These are phyloP conservation scores for Drosophila antonietae DNA, from an alignment of 2,888 invertebrate genomes.

Conservation along the genomic window DNA sequence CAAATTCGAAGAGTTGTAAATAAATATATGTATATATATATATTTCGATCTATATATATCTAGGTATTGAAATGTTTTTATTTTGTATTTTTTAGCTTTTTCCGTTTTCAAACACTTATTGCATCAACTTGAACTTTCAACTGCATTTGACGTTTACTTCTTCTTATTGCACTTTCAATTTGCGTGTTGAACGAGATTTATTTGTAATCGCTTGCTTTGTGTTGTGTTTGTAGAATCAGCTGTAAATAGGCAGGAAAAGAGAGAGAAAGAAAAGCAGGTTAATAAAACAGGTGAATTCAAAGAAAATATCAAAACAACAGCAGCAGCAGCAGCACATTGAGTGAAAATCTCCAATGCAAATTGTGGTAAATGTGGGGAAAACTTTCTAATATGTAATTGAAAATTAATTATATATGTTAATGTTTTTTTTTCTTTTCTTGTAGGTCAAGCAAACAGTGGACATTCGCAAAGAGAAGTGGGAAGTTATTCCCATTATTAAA, in stretches of 20 bases:
- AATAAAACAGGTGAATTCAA: constrained; percentile 34
- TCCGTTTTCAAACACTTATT: constrained; percentile 53
- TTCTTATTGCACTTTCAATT: constrained; percentile 69
- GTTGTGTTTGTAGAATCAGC: constrained; percentile 59
- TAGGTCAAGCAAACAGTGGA: not conserved
- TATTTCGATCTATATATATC: constrained; percentile 4
- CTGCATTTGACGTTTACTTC: constrained; percentile 35
- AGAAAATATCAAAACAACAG: constrained; percentile 10
- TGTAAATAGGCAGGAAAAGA: constrained; percentile 49
- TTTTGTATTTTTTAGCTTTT: constrained; percentile 11
- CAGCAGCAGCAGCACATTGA: constrained; percentile 1
- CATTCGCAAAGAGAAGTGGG: not conserved
- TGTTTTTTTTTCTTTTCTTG: not conserved
- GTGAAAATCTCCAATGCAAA: constrained; percentile 31
- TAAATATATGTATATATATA: constrained; percentile 1
- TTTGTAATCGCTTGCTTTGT: constrained; percentile 47
- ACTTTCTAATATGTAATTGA: constrained; percentile 43
- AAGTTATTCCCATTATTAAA: not conserved
- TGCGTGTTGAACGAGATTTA: constrained; percentile 42
- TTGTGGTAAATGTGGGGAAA: constrained; percentile 8
- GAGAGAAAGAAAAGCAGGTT: constrained; percentile 25
- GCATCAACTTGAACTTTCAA: constrained; percentile 44
- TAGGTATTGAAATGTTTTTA: constrained; percentile 35
- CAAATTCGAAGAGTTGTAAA: constrained; percentile 17
- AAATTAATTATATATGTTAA: constrained; percentile 9